phyloP scores from a whole-genome alignment of 2,888 invertebrate genomes.

The Ormia ochracea region DNA sequence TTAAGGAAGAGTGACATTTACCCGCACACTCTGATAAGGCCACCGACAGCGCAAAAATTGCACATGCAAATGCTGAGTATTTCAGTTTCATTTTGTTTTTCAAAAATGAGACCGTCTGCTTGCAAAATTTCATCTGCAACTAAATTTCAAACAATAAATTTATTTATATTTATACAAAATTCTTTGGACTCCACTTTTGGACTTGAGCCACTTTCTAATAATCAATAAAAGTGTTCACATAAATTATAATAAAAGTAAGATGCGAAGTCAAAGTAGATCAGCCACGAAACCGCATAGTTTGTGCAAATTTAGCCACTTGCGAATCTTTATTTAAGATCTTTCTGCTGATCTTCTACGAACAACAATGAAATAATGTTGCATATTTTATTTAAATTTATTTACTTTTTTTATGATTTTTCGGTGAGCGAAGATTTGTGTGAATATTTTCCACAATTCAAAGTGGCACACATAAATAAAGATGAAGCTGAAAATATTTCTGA shows the following conservation, averaged over 20 bases:
- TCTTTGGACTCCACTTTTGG: background rate
- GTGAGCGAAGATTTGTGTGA: too few species aligned
- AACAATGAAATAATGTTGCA: background rate
- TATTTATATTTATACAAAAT: background rate
- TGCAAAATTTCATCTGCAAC: background rate
- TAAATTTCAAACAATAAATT: background rate
- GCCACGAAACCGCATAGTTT: too few species aligned
- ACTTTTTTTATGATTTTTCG: background rate
- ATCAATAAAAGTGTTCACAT: background rate
- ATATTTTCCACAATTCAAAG: too few species aligned
- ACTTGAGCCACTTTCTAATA: background rate
- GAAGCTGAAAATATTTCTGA: too few species aligned
- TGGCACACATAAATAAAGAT: too few species aligned
- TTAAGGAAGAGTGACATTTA: background rate
- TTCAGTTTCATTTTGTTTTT: background rate
- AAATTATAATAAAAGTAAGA: background rate
- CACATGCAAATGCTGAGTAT: background rate
- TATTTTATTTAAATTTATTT: background rate
- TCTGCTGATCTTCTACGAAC: background rate
- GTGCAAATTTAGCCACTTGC: background rate
- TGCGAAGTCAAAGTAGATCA: background rate
- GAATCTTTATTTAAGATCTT: background rate
- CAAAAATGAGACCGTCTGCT: background rate
- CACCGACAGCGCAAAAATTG: background rate
- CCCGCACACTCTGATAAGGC: background rate